Evolutionary conservation across 2,113 vertebrate species (phyloP), one percentile per base, ranked within the genome.

Genomic region (Colossoma macropomum): DNA sequence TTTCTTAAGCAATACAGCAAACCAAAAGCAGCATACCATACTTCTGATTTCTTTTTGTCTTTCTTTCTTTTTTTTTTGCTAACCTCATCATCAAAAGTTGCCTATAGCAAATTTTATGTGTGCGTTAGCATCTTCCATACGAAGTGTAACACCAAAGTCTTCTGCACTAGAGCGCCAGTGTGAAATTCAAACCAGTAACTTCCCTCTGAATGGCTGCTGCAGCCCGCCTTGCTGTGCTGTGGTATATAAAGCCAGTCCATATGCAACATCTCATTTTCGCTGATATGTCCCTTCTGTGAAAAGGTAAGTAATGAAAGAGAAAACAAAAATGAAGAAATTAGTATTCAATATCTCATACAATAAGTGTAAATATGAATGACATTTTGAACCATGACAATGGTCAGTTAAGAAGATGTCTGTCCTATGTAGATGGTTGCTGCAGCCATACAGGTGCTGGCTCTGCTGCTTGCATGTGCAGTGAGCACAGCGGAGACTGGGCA

Each of bases 131-230:
- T 79, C 34, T 85, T 81, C n/a, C 59, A 28, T 63, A 25, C 34
- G 74, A 83, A 77, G 56, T 77, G 41, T 75, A n/a, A 84, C 52
- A 84, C 78, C 66, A 75, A 41, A 56, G 25, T 27, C 12, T 12
- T 60, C 41, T 85, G 73, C 75, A 81, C 56, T 28, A 69, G 21
- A 70, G 41, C 12, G 16, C 48, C 77, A 50, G 75, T 28, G 85
- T 89, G 86, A 87, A 90, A 90, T 79, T 79, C 73, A 85, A 80
- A 30, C 54, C 21, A 73, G 54, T 28, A 80, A 68, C 74, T 87
- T 77, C 80, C 60, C 54, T 65, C 82, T 88, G 66, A 19, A 13
- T 50, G 60, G 69, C 30, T 66, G n/a, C 52, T 66, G 75, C 34
- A 71, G 60, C 59, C 28, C 45, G 28, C 60, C 45, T 74, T 32